Conservation (phyloP, 2,888 invertebrate genomes). For the Zaprionus bogoriensis region DNA sequence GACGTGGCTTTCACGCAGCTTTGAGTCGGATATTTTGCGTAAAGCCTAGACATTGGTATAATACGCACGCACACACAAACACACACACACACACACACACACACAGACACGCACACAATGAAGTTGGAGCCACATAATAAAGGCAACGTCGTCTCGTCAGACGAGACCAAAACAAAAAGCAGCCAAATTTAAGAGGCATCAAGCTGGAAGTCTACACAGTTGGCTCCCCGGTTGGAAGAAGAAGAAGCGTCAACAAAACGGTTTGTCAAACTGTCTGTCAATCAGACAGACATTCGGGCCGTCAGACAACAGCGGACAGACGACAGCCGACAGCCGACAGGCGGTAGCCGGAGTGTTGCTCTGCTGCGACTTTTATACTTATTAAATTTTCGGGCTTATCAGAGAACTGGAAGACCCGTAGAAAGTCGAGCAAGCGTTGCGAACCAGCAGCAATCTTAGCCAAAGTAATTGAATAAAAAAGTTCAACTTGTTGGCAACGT, state of each 20-base stretch:
- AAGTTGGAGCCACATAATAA: constrained; percentile 29
- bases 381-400: constrained; percentile 71
- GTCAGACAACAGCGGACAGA: no score
- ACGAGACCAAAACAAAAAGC: constrained; percentile 29
- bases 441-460: constrained; percentile 49
- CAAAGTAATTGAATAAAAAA: constrained; percentile 74
- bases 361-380: constrained; percentile 50
- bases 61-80: background rate
- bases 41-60: constrained; percentile 21
- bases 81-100: constrained; percentile 7
- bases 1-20: constrained; percentile 24
- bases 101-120: constrained; percentile 10
- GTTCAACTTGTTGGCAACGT: constrained; percentile 60
- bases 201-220: constrained; percentile 10
- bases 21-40: constrained; percentile 29
- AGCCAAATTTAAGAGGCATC: constrained; percentile 14
- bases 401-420: constrained; percentile 42
- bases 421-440: constrained; percentile 56
- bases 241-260: constrained; percentile 43
- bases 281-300: constrained; percentile 16
- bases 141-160: no score
- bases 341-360: constrained; percentile 29
- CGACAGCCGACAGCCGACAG: no score
- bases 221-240: constrained; percentile 14
- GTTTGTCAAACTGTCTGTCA: constrained; percentile 58